Percentiles rank a stretch among this genome's conserved stretches.
Evolutionary conservation across 2,113 vertebrate species (phyloP).

Genomic region (Gracilinanus agilis): DNA sequence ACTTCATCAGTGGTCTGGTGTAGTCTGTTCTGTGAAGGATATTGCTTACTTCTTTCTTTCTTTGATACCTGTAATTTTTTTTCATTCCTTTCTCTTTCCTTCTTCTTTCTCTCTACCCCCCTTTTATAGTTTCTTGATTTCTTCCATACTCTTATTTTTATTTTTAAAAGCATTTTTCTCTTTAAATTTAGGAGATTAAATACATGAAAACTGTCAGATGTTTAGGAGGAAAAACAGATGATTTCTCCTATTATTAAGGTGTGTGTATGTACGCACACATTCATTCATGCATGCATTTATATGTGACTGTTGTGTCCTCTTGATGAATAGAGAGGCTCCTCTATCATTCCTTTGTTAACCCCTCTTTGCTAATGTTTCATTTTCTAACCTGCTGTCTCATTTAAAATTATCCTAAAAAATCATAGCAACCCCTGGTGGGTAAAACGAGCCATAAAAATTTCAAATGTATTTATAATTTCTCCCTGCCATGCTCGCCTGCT

Average conservation of each 20-base stretch:
- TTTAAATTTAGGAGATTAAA: not conserved
- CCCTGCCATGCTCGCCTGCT: constrained; percentile 73
- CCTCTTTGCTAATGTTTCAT: constrained; percentile 47
- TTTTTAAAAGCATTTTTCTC: not conserved
- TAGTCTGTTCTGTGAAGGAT: not conserved
- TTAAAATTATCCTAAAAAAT: constrained; percentile 74
- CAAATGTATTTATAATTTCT: constrained; percentile 81
- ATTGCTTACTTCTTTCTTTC: not conserved
- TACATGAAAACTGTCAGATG: not conserved
- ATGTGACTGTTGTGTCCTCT: constrained; percentile 37
- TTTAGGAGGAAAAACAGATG: not conserved
- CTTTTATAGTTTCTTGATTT: not conserved
- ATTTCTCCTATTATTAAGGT: not conserved
- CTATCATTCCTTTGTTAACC: constrained; percentile 65
- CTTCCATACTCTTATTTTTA: constrained; percentile 6
- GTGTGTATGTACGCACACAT: not conserved
- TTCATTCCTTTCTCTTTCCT: constrained; percentile 13
- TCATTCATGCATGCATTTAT: not conserved
- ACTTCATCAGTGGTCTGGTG: not conserved
- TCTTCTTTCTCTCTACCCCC: not conserved
- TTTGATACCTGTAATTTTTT: not conserved
- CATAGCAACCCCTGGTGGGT: constrained; percentile 55
- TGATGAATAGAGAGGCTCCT: constrained; percentile 13
- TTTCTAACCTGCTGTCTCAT: constrained; percentile 61
- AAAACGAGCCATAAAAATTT: constrained; percentile 74